Evolutionary conservation across 2,797 vertebrate species (phyloP), one percentile per base, ranked within the genome.

Genomic region (Valencia hispanica): DNA sequence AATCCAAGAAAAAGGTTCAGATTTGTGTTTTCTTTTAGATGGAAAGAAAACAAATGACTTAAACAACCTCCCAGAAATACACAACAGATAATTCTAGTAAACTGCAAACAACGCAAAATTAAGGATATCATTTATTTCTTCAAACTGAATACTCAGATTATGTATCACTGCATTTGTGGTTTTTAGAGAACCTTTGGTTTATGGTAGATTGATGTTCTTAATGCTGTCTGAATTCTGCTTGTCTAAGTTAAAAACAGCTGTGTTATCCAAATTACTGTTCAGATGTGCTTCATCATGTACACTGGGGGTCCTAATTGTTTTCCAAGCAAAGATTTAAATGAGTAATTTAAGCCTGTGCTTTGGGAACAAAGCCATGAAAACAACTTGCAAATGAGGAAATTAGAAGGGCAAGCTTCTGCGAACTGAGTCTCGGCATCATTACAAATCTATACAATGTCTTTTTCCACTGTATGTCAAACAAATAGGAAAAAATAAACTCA

Each of bases 1-100:
- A 84, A 92, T 92, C 91, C 88, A 83, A 92, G 83, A 51, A 20
- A 50, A 41, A 72, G 79, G 15, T 25, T 25, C 43, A 17, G 70
- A 51, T 41, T 79, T 74, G 51, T 45, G 74, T 59, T n/a, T 63
- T 70, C n/a, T 10, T 39, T 81, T 61, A 78, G 70, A 79, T 72
- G 39, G 68, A 82, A 70, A 71, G 70, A 70, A 70, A 79, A 81
- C 79, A 79, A 74, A 57, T 25, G 51, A 14, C 63, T 47, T n/a
- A 5, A 47, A 20, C 51, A 77, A 43, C 59, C 45, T 39, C n/a
- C 8, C 15, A 32, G 1, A n/a, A 20, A 70, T 6, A 50, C 79
- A 79, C 43, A 34, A 55, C 5, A 75, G 30, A n/a, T 50, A 50
- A 83, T 22, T 11, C 12, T n/a, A 7, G 5, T 39, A 66, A 66